Conservation (phyloP, 1,140 invertebrate genomes). For the Bombus confusus region DNA sequence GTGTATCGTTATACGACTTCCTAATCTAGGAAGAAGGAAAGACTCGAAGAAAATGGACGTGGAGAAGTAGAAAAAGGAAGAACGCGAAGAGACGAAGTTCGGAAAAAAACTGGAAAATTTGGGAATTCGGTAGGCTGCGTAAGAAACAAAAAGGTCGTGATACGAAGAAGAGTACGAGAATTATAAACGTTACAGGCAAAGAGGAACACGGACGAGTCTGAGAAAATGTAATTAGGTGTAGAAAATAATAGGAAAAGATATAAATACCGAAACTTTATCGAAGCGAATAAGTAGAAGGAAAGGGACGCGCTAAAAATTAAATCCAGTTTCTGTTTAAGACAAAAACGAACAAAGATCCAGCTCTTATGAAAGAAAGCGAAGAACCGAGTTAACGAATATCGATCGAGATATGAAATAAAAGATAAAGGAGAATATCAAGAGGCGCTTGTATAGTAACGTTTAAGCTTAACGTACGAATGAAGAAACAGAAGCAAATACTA, state of each 20-base stretch:
- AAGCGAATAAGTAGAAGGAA: not conserved
- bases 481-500: slow-evolving; percentile 21
- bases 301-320: not conserved
- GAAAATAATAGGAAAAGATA: not conserved
- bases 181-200: not conserved
- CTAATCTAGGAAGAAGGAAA: too few species aligned
- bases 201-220: not conserved
- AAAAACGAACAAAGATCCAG: not conserved
- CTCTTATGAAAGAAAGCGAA: not conserved
- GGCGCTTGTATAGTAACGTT: slow-evolving; percentile 35
- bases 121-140: not conserved
- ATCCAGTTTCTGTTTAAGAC: not conserved
- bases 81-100: not conserved
- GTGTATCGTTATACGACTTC: not conserved
- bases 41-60: too few species aligned
- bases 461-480: slow-evolving; percentile 17
- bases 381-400: too few species aligned
- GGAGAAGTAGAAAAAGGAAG: not conserved
- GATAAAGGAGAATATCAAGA: slow-evolving; percentile 7
- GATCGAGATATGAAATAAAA: not conserved
- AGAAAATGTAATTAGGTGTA: slow-evolving; percentile 36
- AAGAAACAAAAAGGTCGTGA: not conserved
- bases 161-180: not conserved
- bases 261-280: not conserved
- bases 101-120: not conserved